phyloP scores from a whole-genome alignment of 2,797 vertebrate species.

The Manis pentadactyla region DNA sequence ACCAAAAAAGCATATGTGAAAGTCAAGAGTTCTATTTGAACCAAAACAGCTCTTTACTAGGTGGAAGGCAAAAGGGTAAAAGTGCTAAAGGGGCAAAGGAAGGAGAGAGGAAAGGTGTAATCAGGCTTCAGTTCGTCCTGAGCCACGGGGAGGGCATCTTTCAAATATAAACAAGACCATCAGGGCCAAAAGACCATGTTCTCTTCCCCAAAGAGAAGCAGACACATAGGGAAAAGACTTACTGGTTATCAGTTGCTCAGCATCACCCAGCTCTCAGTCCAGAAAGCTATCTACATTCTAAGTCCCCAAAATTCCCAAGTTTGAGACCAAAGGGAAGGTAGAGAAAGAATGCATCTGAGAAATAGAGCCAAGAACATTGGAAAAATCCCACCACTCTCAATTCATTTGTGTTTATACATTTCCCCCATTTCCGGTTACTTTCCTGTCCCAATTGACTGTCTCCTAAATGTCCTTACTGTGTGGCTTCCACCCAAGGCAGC shows the following conservation, averaged over 20 bases:
- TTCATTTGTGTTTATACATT: neutral
- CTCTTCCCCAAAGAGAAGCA: neutral
- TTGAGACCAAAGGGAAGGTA: neutral
- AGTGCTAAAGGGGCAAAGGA: neutral
- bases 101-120: neutral
- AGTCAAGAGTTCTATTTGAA: neutral
- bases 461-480: neutral
- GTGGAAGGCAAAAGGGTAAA: neutral
- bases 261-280: neutral
- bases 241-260: neutral
- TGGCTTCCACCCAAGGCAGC: neutral
- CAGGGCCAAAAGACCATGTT: constrained; percentile 1
- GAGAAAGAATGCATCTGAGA: neutral
- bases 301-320: neutral
- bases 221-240: neutral
- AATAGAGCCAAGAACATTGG: neutral
- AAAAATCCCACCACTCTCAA: neutral
- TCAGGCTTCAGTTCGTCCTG: neutral
- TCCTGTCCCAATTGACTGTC: neutral
- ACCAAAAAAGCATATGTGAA: neutral
- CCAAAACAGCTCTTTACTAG: neutral
- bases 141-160: neutral
- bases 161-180: neutral
- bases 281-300: neutral
- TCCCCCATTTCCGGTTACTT: neutral